Percentiles rank a stretch among this genome's conserved stretches.
Conservation (phyloP, 2,888 invertebrate species). For the Pelosia muscerda region DNA sequence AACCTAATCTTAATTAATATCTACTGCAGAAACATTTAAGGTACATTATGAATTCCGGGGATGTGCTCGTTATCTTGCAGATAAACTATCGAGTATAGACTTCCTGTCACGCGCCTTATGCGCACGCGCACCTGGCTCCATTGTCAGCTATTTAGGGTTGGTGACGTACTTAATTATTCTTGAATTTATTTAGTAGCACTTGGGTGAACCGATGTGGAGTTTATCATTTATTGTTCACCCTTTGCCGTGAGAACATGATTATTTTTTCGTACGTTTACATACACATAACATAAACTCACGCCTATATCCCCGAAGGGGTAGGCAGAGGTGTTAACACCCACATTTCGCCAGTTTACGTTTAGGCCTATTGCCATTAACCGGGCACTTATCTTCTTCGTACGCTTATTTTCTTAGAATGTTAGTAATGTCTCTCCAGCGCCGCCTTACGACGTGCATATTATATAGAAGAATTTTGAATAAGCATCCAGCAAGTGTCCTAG, state of each 20-base stretch:
- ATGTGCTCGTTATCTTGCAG: slow-evolving; percentile 58
- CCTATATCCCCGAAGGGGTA: too few relatives aligned
- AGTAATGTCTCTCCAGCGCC: too few relatives aligned
- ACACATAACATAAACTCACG: too few relatives aligned
- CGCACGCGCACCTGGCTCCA: slow-evolving; percentile 63
- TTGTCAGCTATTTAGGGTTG: slow-evolving; percentile 57
- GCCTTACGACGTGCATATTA: too few relatives aligned
- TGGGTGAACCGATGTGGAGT: not conserved
- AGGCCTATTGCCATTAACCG: too few relatives aligned
- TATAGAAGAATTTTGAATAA: too few relatives aligned
- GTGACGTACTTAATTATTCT: slow-evolving; percentile 30
- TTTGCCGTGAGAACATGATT: not conserved
- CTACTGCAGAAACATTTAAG: slow-evolving; percentile 44
- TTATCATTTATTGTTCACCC: not conserved
- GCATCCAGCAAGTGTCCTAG: too few relatives aligned
- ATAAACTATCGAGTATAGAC: slow-evolving; percentile 49
- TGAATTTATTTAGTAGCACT: slow-evolving; percentile 28
- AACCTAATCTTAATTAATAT: slow-evolving; percentile 46
- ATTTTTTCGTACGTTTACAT: too few relatives aligned
- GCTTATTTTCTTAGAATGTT: too few relatives aligned
- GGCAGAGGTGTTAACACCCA: too few relatives aligned
- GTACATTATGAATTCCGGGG: slow-evolving; percentile 58
- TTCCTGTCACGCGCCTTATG: slow-evolving; percentile 55
- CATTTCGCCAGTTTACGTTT: too few relatives aligned
- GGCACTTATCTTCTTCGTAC: too few relatives aligned